phyloP scores from a whole-genome alignment of 2,797 vertebrate species.

The Prionace glauca region DNA sequence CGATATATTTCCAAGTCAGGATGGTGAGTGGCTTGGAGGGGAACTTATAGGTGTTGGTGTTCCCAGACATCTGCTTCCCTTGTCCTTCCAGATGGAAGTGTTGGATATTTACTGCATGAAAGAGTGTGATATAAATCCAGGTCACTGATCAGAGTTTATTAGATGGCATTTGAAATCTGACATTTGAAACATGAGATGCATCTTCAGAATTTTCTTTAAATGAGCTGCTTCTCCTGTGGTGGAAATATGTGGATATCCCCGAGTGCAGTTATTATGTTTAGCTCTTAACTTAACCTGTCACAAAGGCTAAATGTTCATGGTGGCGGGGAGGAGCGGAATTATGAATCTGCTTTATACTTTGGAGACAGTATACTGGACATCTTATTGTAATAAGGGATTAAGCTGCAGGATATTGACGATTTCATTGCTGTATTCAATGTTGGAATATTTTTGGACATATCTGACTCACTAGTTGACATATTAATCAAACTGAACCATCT shows the following conservation, averaged over 20 bases:
- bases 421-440: neutral
- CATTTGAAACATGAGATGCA: conserved; percentile 12
- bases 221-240: neutral
- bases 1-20: too few species aligned
- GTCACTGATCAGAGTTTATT: neutral
- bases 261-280: neutral
- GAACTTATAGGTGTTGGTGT: too few species aligned
- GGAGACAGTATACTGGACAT: neutral
- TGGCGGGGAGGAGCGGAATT: neutral
- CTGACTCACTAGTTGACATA: neutral
- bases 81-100: too few species aligned
- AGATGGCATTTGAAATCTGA: neutral
- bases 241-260: neutral
- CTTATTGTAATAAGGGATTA: neutral
- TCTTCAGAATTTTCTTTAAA: neutral
- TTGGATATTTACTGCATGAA: neutral
- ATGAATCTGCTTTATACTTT: neutral
- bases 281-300: neutral
- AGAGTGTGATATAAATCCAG: neutral
- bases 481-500: neutral
- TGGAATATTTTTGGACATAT: neutral
- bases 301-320: neutral
- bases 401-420: neutral
- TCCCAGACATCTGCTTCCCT: too few species aligned
- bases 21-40: too few species aligned